Percentiles rank a stretch among this genome's conserved stretches.
phyloP scores from a whole-genome alignment of 2,113 vertebrate species.

The Dunckerocampus dactyliophorus region DNA sequence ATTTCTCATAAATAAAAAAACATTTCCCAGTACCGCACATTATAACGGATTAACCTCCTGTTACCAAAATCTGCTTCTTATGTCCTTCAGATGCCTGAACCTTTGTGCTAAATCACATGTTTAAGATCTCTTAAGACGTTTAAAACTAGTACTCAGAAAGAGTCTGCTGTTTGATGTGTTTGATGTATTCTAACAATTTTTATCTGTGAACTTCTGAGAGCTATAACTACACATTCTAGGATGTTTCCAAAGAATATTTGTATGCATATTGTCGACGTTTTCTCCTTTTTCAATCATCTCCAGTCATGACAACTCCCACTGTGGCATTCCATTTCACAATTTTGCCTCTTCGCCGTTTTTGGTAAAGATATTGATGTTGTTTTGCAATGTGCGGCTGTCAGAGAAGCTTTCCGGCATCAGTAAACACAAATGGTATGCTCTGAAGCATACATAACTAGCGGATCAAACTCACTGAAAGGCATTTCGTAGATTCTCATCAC shows the following conservation, averaged over 20 bases:
- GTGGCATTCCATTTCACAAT: too few species aligned
- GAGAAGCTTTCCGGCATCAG: background rate
- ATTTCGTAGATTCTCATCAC: background rate
- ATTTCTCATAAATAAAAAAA: constrained; percentile 21
- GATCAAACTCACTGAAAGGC: background rate
- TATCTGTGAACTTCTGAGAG: background rate
- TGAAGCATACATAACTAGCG: background rate
- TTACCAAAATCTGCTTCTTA: constrained; percentile 1
- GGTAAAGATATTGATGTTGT: background rate
- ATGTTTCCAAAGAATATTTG: background rate
- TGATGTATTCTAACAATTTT: constrained; percentile 7
- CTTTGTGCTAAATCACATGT: constrained; percentile 8
- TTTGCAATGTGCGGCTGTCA: background rate
- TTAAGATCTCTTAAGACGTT: background rate
- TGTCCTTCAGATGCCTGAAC: constrained; percentile 14
- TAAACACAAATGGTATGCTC: background rate
- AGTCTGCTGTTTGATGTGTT: constrained; percentile 21
- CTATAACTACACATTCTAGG: background rate
- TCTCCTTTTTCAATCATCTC: background rate
- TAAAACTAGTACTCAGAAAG: constrained; percentile 13
- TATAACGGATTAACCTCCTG: constrained; percentile 3
- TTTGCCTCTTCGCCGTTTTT: too few species aligned
- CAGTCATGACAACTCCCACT: too few species aligned
- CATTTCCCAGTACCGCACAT: background rate
- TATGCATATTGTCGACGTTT: background rate